These are phyloP conservation scores for Drosophila lacertosa DNA, from an alignment of 1,140 invertebrate species.

Conservation along the genomic window DNA sequence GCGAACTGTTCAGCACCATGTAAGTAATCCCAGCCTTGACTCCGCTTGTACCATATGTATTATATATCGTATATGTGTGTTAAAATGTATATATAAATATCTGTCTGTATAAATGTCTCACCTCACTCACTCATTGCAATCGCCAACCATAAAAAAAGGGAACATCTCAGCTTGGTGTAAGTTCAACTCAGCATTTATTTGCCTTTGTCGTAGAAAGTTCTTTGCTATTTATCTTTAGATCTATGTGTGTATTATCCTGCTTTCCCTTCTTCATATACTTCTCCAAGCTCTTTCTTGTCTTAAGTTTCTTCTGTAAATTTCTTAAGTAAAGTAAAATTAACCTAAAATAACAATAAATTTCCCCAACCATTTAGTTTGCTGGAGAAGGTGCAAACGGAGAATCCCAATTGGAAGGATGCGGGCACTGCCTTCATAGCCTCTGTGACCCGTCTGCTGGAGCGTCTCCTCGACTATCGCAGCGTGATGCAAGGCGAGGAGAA, in stretches of 20 bases:
- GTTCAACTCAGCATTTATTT: conserved; percentile 84
- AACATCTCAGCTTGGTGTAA: conserved; percentile 96
- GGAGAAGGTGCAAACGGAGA: conserved; percentile 93
- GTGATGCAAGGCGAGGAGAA: conserved; percentile 97
- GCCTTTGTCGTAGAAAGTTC: conserved; percentile 23
- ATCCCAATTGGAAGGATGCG: conserved; percentile 94
- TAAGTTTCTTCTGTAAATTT: neutral
- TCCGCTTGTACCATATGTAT: conserved; percentile 32
- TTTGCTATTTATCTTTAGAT: too few relatives aligned
- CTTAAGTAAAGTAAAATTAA: neutral
- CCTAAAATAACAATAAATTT: neutral
- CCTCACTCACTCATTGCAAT: conserved; percentile 72
- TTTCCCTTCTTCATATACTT: neutral
- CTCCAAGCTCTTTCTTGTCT: neutral
- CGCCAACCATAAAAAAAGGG: conserved; percentile 87
- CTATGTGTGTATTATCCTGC: neutral
- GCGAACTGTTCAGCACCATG: conserved; percentile 96
- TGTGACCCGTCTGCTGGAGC: conserved; percentile 93
- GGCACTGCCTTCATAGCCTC: conserved; percentile 96
- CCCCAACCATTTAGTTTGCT: conserved; percentile 87
- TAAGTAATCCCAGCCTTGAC: conserved; percentile 88
- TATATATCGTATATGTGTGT: conserved; percentile 45
- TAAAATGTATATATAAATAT: conserved; percentile 54
- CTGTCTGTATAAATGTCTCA: conserved; percentile 64
- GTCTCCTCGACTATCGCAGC: conserved; percentile 95